Base-by-base conservation (phyloP, 2,888 invertebrate genomes). In the Hecatera dysodea region DNA sequence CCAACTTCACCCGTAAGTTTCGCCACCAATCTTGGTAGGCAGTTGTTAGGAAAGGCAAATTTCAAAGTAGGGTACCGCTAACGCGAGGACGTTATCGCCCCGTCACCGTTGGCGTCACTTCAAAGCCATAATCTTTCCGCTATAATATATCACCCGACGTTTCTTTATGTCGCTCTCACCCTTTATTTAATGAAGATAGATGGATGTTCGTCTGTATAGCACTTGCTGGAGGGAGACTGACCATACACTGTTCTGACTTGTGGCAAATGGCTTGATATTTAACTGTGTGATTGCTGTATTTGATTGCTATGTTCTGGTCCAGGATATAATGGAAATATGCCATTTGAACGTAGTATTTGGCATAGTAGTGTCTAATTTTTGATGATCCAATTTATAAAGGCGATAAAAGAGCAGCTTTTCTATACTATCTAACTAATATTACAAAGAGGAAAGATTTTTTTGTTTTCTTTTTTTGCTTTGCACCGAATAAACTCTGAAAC, bases 141-240 rank as follows among this genome's bases (percentile, higher is more conserved):
- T 71, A 73, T 74, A 78, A 82, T 84, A 84, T 84, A 82, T 78
- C 75, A 80, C 71, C 77, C 69, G 57, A 68, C 79, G 72, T 81
- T 86, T 82, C 78, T 78, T 78, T 76, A 82, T 78, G 70, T 72
- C 74, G 61, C 66, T 67, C 70, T 71, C 74, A 84, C 82, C 80
- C 84, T 84, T 84, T 84, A 80, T 84, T 71, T 82, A 82, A 84
- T 84, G 74, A 84, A 80, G 82, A 84, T 80, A 72, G 65, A 85
- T 85, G 61, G 70, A 59, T 39, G 57, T 61, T 67, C 71, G 63
- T 76, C 66, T 80, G 19, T 81, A 72, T 69, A 62, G 24, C 53
- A 63, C 73, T 80, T 81, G 55, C 50, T 61, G 33, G 50, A 56
- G 24, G n/a, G 36, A 57, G 55, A 78, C 57, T 73, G 72, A 73